Conservation (phyloP, 2,888 invertebrate genomes). For the Linhomoeus sp. region DNA sequence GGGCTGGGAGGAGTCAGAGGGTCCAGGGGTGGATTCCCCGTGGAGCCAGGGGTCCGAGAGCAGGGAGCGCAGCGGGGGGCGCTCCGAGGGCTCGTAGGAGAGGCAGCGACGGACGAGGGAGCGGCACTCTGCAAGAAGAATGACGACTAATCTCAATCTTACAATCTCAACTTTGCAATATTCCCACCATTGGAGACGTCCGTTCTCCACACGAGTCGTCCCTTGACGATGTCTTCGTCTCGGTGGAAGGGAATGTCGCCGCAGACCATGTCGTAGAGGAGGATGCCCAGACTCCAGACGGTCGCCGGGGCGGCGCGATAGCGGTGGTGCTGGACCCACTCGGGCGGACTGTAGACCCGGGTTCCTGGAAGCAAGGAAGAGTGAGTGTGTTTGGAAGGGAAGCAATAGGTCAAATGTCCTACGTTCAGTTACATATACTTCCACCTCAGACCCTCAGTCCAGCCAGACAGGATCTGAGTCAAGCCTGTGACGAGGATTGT, state of each 20-base stretch:
- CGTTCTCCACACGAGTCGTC: conserved; percentile 17
- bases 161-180: background rate
- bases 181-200: conserved; percentile 20
- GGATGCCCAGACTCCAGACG: conserved; percentile 43
- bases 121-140: conserved; percentile 36
- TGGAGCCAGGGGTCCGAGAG: conserved; percentile 39
- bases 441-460: no score
- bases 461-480: no score
- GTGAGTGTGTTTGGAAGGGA: no score
- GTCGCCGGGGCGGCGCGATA: conserved; percentile 40
- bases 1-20: no score
- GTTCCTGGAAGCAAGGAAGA: conserved; percentile 42
- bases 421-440: no score
- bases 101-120: conserved; percentile 38
- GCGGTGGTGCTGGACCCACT: conserved; percentile 39
- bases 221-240: conserved; percentile 28
- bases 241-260: conserved; percentile 44
- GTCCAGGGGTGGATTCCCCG: no score
- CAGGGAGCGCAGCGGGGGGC: conserved; percentile 36
- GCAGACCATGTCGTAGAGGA: conserved; percentile 43
- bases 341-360: conserved; percentile 43
- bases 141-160: background rate
- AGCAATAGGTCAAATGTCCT: no score
- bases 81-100: conserved; percentile 32
- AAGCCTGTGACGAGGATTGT: no score